Conservation (phyloP, 2,888 invertebrate species). For the Malthinus seriepunctatus region DNA sequence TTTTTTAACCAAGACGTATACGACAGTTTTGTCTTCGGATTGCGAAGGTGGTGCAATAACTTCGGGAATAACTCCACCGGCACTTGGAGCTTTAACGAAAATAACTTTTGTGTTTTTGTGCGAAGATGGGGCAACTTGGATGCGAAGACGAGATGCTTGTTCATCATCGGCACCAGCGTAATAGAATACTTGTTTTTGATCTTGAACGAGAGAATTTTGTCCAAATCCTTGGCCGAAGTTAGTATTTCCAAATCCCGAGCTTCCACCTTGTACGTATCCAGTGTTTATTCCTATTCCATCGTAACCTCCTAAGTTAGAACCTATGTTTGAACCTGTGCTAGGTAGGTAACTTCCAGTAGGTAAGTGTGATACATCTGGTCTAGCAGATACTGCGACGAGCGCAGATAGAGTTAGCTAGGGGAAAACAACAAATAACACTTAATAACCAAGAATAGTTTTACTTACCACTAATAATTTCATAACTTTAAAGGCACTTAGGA, state of each 20-base stretch:
- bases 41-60: conserved; percentile 39
- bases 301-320: not conserved
- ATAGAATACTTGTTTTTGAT: conserved; percentile 47
- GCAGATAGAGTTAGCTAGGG: not conserved
- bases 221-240: conserved; percentile 3
- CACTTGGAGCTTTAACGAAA: conserved; percentile 37
- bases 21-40: conserved; percentile 48
- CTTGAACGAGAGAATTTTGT: conserved; percentile 32
- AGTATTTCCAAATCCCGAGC: conserved; percentile 18
- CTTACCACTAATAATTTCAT: conserved; percentile 13
- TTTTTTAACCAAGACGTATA: conserved; percentile 51
- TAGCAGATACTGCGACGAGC: conserved; percentile 5
- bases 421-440: not conserved
- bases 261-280: not conserved
- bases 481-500: not conserved
- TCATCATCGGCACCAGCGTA: conserved; percentile 48
- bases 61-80: conserved; percentile 39
- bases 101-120: conserved; percentile 13
- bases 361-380: conserved; percentile 18
- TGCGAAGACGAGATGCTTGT: conserved; percentile 35
- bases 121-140: conserved; percentile 37
- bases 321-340: not conserved
- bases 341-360: conserved; percentile 19
- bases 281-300: not conserved
- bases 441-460: not conserved